Percentiles rank a stretch among this genome's conserved stretches.
Evolutionary conservation across 1,140 invertebrate species (phyloP).

Genomic region (Zaprionus taronus): DNA sequence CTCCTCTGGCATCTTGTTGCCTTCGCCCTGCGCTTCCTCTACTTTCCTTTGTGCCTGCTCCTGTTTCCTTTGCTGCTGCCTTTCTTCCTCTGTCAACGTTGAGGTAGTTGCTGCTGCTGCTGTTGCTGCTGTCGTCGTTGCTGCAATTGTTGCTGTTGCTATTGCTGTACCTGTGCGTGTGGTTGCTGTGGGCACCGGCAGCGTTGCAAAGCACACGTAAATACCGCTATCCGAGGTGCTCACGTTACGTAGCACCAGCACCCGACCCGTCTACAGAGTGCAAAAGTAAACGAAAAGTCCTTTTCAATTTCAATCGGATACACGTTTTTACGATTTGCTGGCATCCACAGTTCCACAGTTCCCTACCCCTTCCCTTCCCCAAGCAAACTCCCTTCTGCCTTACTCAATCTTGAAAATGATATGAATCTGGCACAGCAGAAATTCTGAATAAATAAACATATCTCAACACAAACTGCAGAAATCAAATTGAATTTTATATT

Average conservation of each 20-base stretch:
- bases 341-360: neutral
- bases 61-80: constrained; percentile 3
- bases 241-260: constrained; percentile 75
- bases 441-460: too few species aligned
- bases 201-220: constrained; percentile 77
- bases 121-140: constrained; percentile 8
- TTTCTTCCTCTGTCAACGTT: constrained; percentile 21
- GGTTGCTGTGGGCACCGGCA: constrained; percentile 48
- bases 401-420: neutral
- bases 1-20: constrained; percentile 39
- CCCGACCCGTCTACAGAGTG: constrained; percentile 66
- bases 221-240: constrained; percentile 71
- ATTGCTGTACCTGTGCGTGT: constrained; percentile 14
- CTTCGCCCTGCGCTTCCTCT: neutral
- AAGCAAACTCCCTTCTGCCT: neutral
- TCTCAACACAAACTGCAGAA: too few species aligned
- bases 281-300: neutral
- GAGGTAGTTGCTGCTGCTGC: constrained; percentile 54
- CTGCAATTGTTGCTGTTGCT: constrained; percentile 26
- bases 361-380: neutral
- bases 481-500: too few species aligned
- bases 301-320: constrained; percentile 2
- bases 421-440: neutral
- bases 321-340: neutral
- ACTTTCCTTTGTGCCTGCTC: constrained; percentile 6